Evolutionary conservation across 2,113 vertebrate species (phyloP).

Genomic region (Rhabdomys dilectus): DNA sequence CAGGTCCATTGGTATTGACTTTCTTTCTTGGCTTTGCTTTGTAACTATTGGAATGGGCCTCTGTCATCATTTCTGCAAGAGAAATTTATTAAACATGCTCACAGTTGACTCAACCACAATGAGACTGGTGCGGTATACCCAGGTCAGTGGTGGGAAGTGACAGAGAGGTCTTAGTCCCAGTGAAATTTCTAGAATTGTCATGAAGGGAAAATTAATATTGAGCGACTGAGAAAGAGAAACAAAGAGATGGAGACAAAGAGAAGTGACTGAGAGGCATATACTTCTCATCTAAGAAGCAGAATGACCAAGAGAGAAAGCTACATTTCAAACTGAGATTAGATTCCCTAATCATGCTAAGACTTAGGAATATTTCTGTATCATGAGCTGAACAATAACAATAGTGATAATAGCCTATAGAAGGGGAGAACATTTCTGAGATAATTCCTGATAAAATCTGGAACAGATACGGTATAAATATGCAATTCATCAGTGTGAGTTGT

Average conservation of each 20-base stretch:
- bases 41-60: background rate
- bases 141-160: background rate
- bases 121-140: background rate
- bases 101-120: background rate
- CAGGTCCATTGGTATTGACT: background rate
- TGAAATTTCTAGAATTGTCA: background rate
- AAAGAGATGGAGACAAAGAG: background rate
- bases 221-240: background rate
- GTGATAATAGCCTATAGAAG: background rate
- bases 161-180: background rate
- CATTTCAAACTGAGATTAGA: slow-evolving; percentile 19
- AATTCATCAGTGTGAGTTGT: background rate
- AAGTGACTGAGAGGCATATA: background rate
- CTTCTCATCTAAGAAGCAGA: background rate
- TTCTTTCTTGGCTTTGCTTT: background rate
- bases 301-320: background rate
- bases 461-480: background rate
- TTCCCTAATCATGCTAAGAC: background rate
- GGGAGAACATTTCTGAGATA: background rate
- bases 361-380: background rate
- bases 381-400: background rate
- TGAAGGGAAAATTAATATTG: background rate
- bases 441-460: background rate
- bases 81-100: background rate
- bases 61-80: background rate